phyloP scores from a whole-genome alignment of 2,797 vertebrate species.

The Melanogrammus aeglefinus region DNA sequence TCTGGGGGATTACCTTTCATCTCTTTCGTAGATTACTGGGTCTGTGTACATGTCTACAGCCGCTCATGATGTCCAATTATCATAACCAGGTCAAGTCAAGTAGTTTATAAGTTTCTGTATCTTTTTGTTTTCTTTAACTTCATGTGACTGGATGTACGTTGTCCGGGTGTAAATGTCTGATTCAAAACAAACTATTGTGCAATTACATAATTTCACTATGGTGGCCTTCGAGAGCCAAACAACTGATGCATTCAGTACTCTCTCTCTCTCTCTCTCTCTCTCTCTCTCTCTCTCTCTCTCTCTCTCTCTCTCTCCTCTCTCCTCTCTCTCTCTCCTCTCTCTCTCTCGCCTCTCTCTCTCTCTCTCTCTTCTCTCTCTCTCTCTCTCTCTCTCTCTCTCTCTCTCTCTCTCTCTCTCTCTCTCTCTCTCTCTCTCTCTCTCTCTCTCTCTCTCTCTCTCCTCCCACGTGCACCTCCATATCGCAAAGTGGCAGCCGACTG shows the following conservation, averaged over 20 bases:
- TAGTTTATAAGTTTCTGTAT: background rate
- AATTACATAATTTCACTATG: background rate
- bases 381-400: too few relatives aligned
- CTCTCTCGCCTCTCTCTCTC: too few relatives aligned
- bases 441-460: slow-evolving; percentile 8
- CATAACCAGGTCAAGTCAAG: background rate
- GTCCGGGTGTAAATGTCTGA: background rate
- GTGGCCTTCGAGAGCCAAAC: background rate
- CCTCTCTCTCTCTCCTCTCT: too few relatives aligned
- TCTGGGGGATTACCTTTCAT: background rate
- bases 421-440: slow-evolving; percentile 1
- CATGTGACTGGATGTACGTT: background rate
- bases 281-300: slow-evolving; percentile 2
- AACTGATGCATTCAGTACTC: background rate
- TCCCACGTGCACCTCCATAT: slow-evolving; percentile 28
- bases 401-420: background rate
- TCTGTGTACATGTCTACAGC: background rate
- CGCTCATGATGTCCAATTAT: background rate
- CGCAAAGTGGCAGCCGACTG: slow-evolving; percentile 37
- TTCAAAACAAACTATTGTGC: background rate
- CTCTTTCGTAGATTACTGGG: background rate
- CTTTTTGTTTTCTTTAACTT: background rate
- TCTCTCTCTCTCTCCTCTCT: background rate
- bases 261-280: slow-evolving; percentile 1
- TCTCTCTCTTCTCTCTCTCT: too few relatives aligned